A percentile compares a stretch with the other conserved stretches of the same genome.
phyloP scores from a whole-genome alignment of 2,113 vertebrate genomes.

The Numida meleagris region DNA sequence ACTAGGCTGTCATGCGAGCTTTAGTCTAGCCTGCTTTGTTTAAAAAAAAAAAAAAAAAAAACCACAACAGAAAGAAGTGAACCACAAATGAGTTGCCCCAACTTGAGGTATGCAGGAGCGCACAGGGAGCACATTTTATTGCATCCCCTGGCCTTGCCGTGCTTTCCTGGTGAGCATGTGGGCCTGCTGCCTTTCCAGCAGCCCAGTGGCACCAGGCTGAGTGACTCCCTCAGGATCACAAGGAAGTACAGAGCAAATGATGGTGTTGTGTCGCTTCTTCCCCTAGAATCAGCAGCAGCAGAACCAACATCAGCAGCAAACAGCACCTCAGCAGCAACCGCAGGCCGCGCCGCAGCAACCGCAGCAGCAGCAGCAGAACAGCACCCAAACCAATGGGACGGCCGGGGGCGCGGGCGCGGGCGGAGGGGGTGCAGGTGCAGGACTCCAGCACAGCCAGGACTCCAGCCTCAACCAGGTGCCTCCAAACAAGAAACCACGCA shows the following conservation, averaged over 20 bases:
- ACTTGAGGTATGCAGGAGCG: fast-evolving
- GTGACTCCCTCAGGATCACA: fast-evolving
- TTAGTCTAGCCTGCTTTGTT: neutral
- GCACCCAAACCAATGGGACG: constrained; percentile 91
- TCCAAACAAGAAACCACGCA: constrained; percentile 93
- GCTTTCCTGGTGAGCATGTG: fast-evolving
- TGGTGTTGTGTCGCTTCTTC: neutral
- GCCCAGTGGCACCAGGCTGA: fast-evolving
- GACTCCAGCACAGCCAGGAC: constrained; percentile 88
- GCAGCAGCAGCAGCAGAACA: constrained; percentile 87
- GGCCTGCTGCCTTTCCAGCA: fast-evolving
- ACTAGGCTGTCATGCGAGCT: neutral
- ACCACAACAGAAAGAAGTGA: fast-evolving
- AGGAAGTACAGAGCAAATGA: neutral
- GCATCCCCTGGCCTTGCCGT: neutral
- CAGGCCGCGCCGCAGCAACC: constrained; percentile 77
- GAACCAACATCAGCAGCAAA: constrained; percentile 92
- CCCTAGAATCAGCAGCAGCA: constrained; percentile 90
- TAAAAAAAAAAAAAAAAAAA: neutral
- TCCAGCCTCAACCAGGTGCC: constrained; percentile 90
- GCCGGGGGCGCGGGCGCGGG: constrained; percentile 60
- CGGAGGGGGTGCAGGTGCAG: constrained; percentile 61
- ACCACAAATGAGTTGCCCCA: neutral
- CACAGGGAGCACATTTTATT: fast-evolving
- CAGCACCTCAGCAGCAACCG: constrained; percentile 79